phyloP scores from a whole-genome alignment of 92 coral and sea anemone genomes.

The Metridium senile region DNA sequence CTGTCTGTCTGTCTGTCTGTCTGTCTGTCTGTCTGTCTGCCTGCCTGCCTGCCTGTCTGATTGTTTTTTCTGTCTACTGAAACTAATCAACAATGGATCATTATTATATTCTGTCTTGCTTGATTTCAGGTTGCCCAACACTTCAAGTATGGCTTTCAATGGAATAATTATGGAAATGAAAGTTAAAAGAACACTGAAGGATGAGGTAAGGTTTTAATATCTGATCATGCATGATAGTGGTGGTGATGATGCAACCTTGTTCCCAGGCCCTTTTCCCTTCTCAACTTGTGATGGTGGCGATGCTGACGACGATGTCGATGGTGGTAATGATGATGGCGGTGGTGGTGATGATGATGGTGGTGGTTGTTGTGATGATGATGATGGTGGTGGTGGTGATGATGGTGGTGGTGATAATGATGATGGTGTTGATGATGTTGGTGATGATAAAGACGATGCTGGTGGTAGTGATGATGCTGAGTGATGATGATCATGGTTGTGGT shows the following conservation, averaged over 20 bases:
- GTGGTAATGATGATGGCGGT: neutral
- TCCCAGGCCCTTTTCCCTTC: too few relatives aligned
- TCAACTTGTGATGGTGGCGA: too few relatives aligned
- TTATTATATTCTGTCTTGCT: neutral
- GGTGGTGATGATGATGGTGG: neutral
- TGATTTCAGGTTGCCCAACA: neutral
- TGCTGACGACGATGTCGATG: neutral
- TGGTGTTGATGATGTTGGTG: neutral
- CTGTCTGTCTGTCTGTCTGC: too few relatives aligned
- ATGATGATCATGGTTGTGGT: too few relatives aligned
- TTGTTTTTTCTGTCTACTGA: neutral
- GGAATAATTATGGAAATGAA: neutral
- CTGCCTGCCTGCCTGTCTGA: too few relatives aligned
- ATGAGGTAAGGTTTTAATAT: too few relatives aligned
- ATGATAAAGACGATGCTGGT: neutral
- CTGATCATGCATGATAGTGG: neutral
- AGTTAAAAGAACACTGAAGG: too few relatives aligned
- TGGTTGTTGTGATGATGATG: neutral
- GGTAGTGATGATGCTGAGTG: too few relatives aligned
- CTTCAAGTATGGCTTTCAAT: neutral
- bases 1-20: too few relatives aligned
- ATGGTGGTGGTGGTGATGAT: neutral
- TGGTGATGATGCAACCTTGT: slow-evolving; percentile 1
- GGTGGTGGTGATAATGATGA: slow-evolving; percentile 3
- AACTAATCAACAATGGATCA: neutral